Evolutionary conservation across 2,113 vertebrate genomes (phyloP), one percentile per base, ranked within the genome.

Genomic region (Mastomys coucha): DNA sequence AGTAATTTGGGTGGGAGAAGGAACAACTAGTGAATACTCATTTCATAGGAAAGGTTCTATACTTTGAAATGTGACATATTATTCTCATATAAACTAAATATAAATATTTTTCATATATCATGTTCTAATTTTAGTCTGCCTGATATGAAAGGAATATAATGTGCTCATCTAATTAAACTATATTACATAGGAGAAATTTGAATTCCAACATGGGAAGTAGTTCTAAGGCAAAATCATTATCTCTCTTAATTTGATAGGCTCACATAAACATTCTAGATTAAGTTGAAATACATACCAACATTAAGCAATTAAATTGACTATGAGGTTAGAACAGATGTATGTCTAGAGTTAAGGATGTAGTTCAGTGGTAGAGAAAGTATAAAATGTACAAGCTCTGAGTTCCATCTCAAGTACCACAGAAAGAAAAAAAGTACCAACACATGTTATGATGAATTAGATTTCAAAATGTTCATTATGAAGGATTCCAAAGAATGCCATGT

Each of bases 131-230:
- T 58, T n/a, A 86, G 16, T 20, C 93, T 65, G 92, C 45, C 90
- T 93, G 28, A 82, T 53, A 58, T 95, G 42, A 95, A 96, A 96
- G 72, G 3, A 95, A 1, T 16, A 87, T 56, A 2, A 90, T 51
- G 5, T 17, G 3, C 73, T 96, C 81, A 72, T 39, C 5, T 86
- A 77, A 90, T 4, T 56, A 95, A 91, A 88, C 60, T 31, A 96
- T 84, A 91, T 91, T 65, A 72, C 76, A 2, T 14, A 49, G 11
- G 67, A 13, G 24, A 8, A 88, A 8, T 39, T 14, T 53, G 67
- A 1, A 67, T 0, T 92, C 0, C 3, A 93, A 49, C n/a, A 75
- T 26, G 4, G 42, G 53, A 80, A 96, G 94, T 0, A 31, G 85
- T 86, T 72, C 91, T 86, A 76, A 94, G 39, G 20, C 89, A 60